These are phyloP conservation scores for Oplegnathus fasciatus DNA, from an alignment of 2,113 vertebrate species.

Conservation along the genomic window DNA sequence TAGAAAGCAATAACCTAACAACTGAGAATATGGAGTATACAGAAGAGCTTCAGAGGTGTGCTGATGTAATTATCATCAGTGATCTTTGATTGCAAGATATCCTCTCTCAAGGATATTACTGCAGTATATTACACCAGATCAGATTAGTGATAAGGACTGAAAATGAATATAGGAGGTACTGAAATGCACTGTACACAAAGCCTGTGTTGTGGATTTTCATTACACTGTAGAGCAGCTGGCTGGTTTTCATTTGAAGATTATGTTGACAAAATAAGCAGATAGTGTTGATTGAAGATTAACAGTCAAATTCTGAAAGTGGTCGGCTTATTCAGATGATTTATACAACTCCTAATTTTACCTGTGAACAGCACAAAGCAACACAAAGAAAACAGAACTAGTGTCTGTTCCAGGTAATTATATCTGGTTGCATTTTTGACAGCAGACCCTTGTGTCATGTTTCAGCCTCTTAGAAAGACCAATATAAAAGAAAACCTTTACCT, in stretches of 20 bases:
- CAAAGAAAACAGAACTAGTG: background rate
- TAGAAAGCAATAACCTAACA: background rate
- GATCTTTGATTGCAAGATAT: conserved; percentile 34
- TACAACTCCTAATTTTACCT: background rate
- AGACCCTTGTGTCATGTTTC: background rate
- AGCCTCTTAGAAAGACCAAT: background rate
- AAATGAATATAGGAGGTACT: conserved; percentile 7
- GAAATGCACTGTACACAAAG: background rate
- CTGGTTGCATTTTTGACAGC: background rate
- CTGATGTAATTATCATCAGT: background rate
- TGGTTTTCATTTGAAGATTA: background rate
- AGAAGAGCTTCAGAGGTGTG: background rate
- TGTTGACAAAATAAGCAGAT: background rate
- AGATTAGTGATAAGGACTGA: background rate
- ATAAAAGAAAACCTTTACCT: background rate
- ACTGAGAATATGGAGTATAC: background rate
- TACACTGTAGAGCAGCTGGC: background rate
- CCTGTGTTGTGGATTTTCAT: background rate
- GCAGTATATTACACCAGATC: conserved; percentile 21
- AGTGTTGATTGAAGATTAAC: background rate
- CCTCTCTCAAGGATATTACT: conserved; percentile 23
- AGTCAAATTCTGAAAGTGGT: background rate
- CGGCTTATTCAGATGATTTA: background rate
- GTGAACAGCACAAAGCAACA: background rate
- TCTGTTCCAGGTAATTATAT: background rate